Conservation (phyloP, 1,140 invertebrate genomes). For the Leptinotarsa lineolata region DNA sequence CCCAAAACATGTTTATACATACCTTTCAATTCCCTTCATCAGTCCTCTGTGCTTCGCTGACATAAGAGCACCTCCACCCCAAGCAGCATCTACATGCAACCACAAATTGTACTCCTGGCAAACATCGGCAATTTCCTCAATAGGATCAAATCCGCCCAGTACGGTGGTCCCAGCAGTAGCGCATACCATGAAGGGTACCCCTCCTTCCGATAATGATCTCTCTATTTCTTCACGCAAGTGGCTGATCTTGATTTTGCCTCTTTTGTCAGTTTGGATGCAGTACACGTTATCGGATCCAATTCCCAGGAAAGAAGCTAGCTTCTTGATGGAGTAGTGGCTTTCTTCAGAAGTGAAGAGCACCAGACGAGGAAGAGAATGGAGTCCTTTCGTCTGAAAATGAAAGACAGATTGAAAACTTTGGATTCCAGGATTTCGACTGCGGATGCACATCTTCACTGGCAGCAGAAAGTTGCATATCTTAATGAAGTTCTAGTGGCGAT, state of each 20-base stretch:
- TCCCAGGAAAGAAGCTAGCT: slow-evolving; percentile 78
- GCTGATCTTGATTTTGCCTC: slow-evolving; percentile 77
- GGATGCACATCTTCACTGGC: too few species aligned
- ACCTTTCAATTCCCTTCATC: slow-evolving; percentile 78
- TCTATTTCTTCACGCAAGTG: slow-evolving; percentile 75
- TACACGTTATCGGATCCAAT: slow-evolving; percentile 80
- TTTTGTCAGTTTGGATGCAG: slow-evolving; percentile 68
- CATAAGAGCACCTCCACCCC: slow-evolving; percentile 87
- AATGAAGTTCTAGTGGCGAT: too few species aligned
- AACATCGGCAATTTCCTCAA: slow-evolving; percentile 77
- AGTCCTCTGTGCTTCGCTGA: slow-evolving; percentile 79
- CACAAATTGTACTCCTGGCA: slow-evolving; percentile 85
- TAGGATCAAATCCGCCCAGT: slow-evolving; percentile 87
- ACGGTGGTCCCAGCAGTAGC: slow-evolving; percentile 88
- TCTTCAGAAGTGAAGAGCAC: slow-evolving; percentile 86
- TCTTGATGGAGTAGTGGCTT: slow-evolving; percentile 94
- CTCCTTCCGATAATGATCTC: slow-evolving; percentile 68
- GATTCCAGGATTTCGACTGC: too few species aligned
- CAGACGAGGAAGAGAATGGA: slow-evolving; percentile 68
- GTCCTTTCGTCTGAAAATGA: slow-evolving; percentile 68
- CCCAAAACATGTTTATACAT: slow-evolving; percentile 37
- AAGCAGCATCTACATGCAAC: slow-evolving; percentile 96
- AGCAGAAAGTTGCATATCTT: too few species aligned
- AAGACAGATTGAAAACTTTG: too few species aligned
- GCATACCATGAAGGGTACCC: slow-evolving; percentile 83